Percentiles rank a stretch among this genome's conserved stretches.
Conservation (phyloP, 2,113 vertebrate species). For the Grammomys dolichurus region DNA sequence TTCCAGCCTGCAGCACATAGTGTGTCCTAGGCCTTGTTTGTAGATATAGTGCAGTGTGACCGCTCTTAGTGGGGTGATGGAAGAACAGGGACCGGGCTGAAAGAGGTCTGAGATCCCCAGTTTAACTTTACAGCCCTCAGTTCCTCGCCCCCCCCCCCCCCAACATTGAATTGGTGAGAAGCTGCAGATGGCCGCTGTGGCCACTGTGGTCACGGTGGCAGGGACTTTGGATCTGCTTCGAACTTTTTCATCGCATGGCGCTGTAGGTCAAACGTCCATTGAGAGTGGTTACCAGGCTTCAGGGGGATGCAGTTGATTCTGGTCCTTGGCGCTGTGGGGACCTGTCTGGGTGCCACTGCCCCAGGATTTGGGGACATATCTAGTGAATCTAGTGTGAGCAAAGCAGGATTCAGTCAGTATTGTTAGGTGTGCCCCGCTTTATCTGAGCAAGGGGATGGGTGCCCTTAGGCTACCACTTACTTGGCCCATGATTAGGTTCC, state of each 20-base stretch:
- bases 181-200: not conserved
- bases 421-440: not conserved
- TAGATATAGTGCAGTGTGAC: not conserved
- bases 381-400: not conserved
- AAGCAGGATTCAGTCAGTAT: not conserved
- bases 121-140: not conserved
- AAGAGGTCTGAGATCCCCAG: not conserved
- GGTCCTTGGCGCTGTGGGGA: not conserved
- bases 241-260: not conserved
- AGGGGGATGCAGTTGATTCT: accelerated
- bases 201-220: accelerated
- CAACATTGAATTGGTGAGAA: too few relatives aligned
- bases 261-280: accelerated
- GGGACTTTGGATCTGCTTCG: not conserved
- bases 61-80: accelerated
- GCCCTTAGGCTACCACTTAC: accelerated
- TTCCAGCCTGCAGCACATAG: not conserved
- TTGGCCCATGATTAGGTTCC: not conserved
- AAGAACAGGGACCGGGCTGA: not conserved
- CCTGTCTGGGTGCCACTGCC: not conserved
- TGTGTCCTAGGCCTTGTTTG: not conserved
- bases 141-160: too few relatives aligned
- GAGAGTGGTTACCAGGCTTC: not conserved
- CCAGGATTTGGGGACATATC: not conserved
- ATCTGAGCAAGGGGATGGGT: not conserved